Percentiles rank a stretch among this genome's conserved stretches.
These are phyloP conservation scores for Tiphia femorata DNA, from an alignment of 2,888 invertebrate species.

Conservation along the genomic window DNA sequence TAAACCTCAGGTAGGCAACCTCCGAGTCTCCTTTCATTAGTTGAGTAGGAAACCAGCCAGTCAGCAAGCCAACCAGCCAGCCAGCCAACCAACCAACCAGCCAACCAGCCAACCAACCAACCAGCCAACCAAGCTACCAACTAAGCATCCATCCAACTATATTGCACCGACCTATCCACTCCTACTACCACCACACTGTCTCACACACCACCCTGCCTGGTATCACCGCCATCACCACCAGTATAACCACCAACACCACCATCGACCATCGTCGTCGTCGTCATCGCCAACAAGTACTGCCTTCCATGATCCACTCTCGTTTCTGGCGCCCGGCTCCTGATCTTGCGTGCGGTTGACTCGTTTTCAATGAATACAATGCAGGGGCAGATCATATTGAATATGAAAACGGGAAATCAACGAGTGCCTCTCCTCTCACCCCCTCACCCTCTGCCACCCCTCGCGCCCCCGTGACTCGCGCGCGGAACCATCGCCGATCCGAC, in stretches of 20 bases:
- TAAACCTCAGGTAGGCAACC: slow-evolving; percentile 59
- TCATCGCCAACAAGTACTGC: slow-evolving; percentile 42
- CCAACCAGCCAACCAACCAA: slow-evolving; percentile 28
- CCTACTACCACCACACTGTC: no score
- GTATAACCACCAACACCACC: slow-evolving; percentile 36
- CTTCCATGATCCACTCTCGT: slow-evolving; percentile 61
- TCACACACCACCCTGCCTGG: no score
- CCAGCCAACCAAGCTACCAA: background rate
- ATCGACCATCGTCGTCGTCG: slow-evolving; percentile 37
- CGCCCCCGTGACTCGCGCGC: background rate
- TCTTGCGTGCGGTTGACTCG: slow-evolving; percentile 69
- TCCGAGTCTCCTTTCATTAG: slow-evolving; percentile 68
- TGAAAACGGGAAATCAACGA: slow-evolving; percentile 69
- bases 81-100: slow-evolving; percentile 58
- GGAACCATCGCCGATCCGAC: slow-evolving; percentile 13
- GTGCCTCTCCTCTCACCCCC: slow-evolving; percentile 34
- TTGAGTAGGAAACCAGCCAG: slow-evolving; percentile 62
- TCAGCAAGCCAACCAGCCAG: slow-evolving; percentile 56
- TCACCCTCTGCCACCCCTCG: background rate
- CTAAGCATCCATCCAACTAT: slow-evolving; percentile 24
- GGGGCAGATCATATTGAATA: slow-evolving; percentile 68
- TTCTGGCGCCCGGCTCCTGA: slow-evolving; percentile 59
- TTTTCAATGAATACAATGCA: slow-evolving; percentile 69
- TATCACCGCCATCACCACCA: slow-evolving; percentile 37
- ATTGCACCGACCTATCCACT: slow-evolving; percentile 32